Evolutionary conservation across 2,797 vertebrate species (phyloP).

Genomic region (Masticophis lateralis): DNA sequence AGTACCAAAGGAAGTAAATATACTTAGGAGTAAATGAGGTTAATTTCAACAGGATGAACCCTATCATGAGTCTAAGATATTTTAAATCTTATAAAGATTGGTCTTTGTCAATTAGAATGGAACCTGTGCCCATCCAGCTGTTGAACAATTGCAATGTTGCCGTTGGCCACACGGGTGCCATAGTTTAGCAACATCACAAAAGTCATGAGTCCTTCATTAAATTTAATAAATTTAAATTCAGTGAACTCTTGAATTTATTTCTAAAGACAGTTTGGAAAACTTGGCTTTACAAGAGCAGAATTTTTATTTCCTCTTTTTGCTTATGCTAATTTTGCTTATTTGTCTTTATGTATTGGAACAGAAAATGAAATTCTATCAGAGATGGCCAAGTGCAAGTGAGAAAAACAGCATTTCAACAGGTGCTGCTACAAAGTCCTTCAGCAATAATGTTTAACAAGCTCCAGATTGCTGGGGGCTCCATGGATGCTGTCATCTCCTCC

Average conservation of each 20-base stretch:
- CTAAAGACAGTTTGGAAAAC: not conserved
- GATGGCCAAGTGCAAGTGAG: not conserved
- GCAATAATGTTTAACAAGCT: not conserved
- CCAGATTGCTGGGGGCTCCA: not conserved
- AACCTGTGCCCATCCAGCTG: not conserved
- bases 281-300: not conserved
- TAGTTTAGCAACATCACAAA: not conserved
- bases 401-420: not conserved
- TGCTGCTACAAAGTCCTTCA: not conserved
- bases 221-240: not conserved
- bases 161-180: not conserved
- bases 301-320: not conserved
- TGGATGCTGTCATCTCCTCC: not conserved
- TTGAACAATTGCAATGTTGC: not conserved
- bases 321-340: not conserved
- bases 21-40: not conserved
- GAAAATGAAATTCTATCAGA: not conserved
- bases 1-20: not conserved
- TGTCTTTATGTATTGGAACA: not conserved
- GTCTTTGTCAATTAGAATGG: not conserved
- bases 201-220: not conserved
- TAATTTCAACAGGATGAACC: not conserved
- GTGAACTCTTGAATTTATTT: not conserved
- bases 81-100: not conserved
- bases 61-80: too few relatives aligned